These are phyloP conservation scores for Bos indicus DNA, from an alignment of 2,113 vertebrate species.

Conservation along the genomic window DNA sequence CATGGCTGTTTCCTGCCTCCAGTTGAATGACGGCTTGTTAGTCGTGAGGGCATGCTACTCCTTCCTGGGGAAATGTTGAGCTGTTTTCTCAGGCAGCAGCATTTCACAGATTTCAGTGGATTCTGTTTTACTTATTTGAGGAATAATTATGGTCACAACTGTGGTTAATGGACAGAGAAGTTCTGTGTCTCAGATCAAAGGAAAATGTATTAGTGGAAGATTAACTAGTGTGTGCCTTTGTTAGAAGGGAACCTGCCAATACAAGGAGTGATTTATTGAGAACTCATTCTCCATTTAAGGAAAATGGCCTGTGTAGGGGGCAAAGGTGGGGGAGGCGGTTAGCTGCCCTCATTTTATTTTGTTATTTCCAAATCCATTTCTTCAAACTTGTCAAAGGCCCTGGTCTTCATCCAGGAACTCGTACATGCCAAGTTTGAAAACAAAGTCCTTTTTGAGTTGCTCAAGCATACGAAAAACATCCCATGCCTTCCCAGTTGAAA, in stretches of 20 bases:
- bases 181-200: slow-evolving; percentile 60
- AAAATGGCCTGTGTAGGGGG: slow-evolving; percentile 24
- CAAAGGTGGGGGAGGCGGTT: slow-evolving; percentile 39
- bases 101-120: background rate
- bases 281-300: slow-evolving; percentile 38
- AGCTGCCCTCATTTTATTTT: slow-evolving; percentile 46
- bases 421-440: slow-evolving; percentile 74
- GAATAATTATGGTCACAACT: background rate
- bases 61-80: background rate
- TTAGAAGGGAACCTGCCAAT: slow-evolving; percentile 16
- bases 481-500: slow-evolving; percentile 63
- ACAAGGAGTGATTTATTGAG: slow-evolving; percentile 36
- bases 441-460: slow-evolving; percentile 75
- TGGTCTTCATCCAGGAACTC: slow-evolving; percentile 67
- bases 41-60: background rate
- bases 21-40: background rate
- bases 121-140: slow-evolving; percentile 21
- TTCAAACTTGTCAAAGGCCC: slow-evolving; percentile 63
- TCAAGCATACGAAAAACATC: slow-evolving; percentile 72
- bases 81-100: background rate
- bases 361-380: slow-evolving; percentile 65
- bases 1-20: background rate
- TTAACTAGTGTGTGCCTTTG: slow-evolving; percentile 51
- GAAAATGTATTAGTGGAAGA: slow-evolving; percentile 48
- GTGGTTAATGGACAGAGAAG: slow-evolving; percentile 49